These are phyloP conservation scores for Timandra comae DNA, from an alignment of 2,888 invertebrate species.

Conservation along the genomic window DNA sequence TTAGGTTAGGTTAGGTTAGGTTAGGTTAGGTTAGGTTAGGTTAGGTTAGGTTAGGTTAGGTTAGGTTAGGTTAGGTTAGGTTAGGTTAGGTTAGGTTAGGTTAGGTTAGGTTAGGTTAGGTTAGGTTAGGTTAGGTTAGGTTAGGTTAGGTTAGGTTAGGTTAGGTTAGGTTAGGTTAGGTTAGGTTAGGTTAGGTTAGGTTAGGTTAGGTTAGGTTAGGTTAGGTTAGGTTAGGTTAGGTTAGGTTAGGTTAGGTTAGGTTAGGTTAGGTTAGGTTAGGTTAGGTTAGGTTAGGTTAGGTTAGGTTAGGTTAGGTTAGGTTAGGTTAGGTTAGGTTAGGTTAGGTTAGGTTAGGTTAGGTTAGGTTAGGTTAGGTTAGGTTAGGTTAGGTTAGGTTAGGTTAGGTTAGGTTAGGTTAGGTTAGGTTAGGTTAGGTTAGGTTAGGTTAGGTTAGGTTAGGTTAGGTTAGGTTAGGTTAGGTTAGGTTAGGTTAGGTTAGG, in stretches of 20 bases:
- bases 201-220: conserved; percentile 7
- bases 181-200: conserved; percentile 7
- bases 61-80: conserved; percentile 7
- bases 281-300: conserved; percentile 9
- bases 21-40: conserved; percentile 7
- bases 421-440: conserved; percentile 11
- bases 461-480: conserved; percentile 12
- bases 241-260: conserved; percentile 8
- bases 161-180: conserved; percentile 7
- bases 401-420: conserved; percentile 12
- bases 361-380: conserved; percentile 11
- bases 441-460: conserved; percentile 12
- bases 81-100: conserved; percentile 7
- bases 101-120: conserved; percentile 6
- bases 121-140: conserved; percentile 6
- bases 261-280: conserved; percentile 9
- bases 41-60: conserved; percentile 7
- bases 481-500: conserved; percentile 12
- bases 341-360: conserved; percentile 9
- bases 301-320: conserved; percentile 9
- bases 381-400: conserved; percentile 12
- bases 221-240: conserved; percentile 7
- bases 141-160: conserved; percentile 6
- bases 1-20: conserved; percentile 7
- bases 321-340: conserved; percentile 9